Base-by-base conservation (phyloP, 2,888 invertebrate species). In the Drosophila kanekoi region DNA sequence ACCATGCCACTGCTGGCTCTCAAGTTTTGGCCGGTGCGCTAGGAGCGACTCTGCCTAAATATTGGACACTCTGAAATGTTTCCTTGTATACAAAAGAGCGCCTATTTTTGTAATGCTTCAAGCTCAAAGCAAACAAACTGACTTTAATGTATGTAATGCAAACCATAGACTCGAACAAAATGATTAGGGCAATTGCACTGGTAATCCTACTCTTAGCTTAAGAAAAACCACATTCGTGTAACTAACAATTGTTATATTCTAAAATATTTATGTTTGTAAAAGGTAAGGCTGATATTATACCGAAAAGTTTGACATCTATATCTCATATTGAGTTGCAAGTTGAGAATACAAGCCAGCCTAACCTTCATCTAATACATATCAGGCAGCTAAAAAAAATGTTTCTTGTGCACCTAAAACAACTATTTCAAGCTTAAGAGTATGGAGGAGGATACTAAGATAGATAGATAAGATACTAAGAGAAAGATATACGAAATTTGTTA, bases 1-100 rank as follows among this genome's bases (percentile, higher is more conserved):
- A 92, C 95, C 5, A 94, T 96, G 86, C 96, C 97, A 11, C 93
- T 94, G 77, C 82, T 96, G 32, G 94, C 94, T 2, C 93, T 94
- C 60, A 89, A 93, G 62, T 90, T 93, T 61, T 95, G 95, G 95
- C 93, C 94, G 4, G 90, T 88, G 56, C 79, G 87, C 33, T 92
- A 65, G 73, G 28, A 28, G 18, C 18, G 14, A 13, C 6, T 18
- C 13, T n/a, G 6, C 4, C 16, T 35, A 11, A 10, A n/a, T 23
- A 20, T 18, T 14, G 1, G 11, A n/a, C 35, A 33, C 43, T 43
- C 11, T n/a, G n/a, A 33, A 44, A 41, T 52, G 41, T 37, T 41
- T 41, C 38, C 14, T 53, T 23, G 48, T 48, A 49, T 37, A 32
- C 35, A 47, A 41, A 23, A 28, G 32, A 47, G 20, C 18, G 23